Evolutionary conservation across 2,113 vertebrate genomes (phyloP).

Genomic region (Anas platyrhynchos): DNA sequence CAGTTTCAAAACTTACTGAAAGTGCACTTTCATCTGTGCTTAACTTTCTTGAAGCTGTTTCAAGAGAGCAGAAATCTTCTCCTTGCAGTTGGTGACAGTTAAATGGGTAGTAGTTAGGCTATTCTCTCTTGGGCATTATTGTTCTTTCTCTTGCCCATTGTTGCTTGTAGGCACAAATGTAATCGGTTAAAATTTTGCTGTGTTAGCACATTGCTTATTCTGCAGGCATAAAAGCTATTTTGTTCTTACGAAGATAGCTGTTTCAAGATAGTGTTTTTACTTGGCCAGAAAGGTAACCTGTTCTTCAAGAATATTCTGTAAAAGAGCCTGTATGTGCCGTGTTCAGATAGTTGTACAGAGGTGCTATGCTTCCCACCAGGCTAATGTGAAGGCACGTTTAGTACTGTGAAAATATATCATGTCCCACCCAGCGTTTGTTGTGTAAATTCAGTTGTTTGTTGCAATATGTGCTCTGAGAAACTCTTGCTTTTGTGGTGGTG

Average conservation of each 20-base stretch:
- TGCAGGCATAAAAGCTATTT: background rate
- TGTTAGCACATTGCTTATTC: background rate
- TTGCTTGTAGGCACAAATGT: background rate
- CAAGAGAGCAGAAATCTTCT: background rate
- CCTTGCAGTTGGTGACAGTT: background rate
- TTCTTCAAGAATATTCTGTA: background rate
- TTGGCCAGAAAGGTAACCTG: background rate
- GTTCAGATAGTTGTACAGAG: background rate
- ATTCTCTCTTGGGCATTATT: background rate
- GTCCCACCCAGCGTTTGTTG: background rate
- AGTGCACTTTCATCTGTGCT: background rate
- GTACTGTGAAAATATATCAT: background rate
- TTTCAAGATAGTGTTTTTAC: background rate
- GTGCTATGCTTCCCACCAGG: background rate
- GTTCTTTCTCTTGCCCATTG: background rate
- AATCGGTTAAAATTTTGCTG: background rate
- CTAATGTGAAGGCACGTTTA: background rate
- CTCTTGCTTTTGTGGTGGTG: background rate
- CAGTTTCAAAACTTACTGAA: background rate
- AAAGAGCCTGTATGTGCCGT: background rate
- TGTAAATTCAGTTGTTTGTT: background rate
- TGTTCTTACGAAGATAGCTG: background rate
- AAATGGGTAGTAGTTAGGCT: background rate
- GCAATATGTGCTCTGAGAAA: background rate
- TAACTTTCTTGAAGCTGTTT: background rate